These are phyloP conservation scores for Luidia sarsii DNA, from an alignment of 53 echinoderm and acorn worm genomes.

Conservation along the genomic window DNA sequence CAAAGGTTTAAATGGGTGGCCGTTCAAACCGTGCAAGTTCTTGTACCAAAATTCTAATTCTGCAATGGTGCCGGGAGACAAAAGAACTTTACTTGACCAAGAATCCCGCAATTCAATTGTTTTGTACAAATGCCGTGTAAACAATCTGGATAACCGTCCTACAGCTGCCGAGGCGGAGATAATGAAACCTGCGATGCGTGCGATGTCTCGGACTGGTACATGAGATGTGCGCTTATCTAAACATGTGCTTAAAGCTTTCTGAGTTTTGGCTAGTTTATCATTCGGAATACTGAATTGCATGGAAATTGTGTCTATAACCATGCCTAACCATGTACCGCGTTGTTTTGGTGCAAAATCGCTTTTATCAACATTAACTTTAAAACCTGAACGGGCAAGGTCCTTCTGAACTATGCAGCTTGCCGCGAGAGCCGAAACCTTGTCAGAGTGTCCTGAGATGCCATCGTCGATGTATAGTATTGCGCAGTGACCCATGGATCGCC, in stretches of 20 bases:
- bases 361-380: slow-evolving; percentile 22
- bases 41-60: no score
- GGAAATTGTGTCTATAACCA: slow-evolving; percentile 39
- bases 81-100: no score
- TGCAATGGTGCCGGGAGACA: no score
- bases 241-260: slow-evolving; percentile 8
- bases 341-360: slow-evolving; percentile 44
- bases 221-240: not conserved
- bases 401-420: slow-evolving; percentile 42
- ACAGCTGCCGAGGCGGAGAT: slow-evolving; percentile 35
- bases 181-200: slow-evolving; percentile 43
- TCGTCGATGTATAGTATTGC: slow-evolving; percentile 22
- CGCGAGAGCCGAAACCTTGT: slow-evolving; percentile 34
- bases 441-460: slow-evolving; percentile 54
- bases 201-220: slow-evolving; percentile 32
- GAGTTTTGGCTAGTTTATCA: slow-evolving; percentile 25
- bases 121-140: not conserved
- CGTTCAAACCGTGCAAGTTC: no score
- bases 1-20: not conserved
- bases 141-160: not conserved
- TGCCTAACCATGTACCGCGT: slow-evolving; percentile 40
- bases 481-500: slow-evolving; percentile 28
- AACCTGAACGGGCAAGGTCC: slow-evolving; percentile 30
- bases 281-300: slow-evolving; percentile 53
- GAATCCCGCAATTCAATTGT: not conserved